Evolutionary conservation across 1,140 invertebrate genomes (phyloP).

Genomic region (Cotesia vestalis): DNA sequence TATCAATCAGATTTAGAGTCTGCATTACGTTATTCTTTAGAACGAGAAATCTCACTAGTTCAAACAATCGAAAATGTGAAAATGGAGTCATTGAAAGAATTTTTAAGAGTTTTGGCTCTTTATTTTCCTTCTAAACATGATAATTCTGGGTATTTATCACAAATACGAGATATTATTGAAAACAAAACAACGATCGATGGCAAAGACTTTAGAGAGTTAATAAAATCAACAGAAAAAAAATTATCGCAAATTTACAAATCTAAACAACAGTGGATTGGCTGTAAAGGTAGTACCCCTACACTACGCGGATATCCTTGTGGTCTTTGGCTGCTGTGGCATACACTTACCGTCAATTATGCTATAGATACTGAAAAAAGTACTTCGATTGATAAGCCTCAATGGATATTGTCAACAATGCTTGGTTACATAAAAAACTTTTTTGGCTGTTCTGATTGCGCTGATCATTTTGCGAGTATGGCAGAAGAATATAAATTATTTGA

Average conservation of each 20-base stretch:
- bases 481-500: constrained; percentile 72
- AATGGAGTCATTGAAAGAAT: constrained; percentile 77
- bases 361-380: constrained; percentile 53
- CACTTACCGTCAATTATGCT: constrained; percentile 84
- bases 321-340: constrained; percentile 95
- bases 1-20: constrained; percentile 89
- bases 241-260: constrained; percentile 69
- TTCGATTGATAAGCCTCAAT: constrained; percentile 67
- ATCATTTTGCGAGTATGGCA: constrained; percentile 89
- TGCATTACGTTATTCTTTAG: constrained; percentile 80
- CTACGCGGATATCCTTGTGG: constrained; percentile 94
- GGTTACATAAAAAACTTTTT: constrained; percentile 94
- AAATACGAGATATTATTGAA: constrained; percentile 64
- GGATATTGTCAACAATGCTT: constrained; percentile 83
- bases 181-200: constrained; percentile 67
- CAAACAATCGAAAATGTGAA: constrained; percentile 75
- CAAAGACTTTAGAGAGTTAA: constrained; percentile 67
- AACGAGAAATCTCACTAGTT: constrained; percentile 80
- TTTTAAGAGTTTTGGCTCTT: constrained; percentile 74
- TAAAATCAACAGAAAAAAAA: constrained; percentile 66
- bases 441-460: constrained; percentile 88
- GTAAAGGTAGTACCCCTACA: constrained; percentile 77
- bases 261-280: constrained; percentile 80
- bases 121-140: constrained; percentile 79
- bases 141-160: constrained; percentile 68